Conservation (phyloP, 1,140 invertebrate genomes). For the Drosophila trapezifrons region DNA sequence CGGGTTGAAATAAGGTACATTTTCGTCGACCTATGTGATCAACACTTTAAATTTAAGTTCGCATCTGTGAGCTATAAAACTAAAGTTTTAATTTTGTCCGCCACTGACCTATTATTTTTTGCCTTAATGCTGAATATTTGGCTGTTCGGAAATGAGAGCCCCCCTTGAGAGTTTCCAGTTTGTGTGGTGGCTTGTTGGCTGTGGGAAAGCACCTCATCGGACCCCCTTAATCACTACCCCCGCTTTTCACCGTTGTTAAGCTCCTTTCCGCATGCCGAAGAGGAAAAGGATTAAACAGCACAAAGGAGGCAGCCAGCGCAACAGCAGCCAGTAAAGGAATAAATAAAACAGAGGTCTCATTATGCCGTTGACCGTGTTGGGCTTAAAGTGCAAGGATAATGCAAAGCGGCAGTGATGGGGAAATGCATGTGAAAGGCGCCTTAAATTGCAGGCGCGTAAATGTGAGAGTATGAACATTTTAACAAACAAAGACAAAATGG, state of each 20-base stretch:
- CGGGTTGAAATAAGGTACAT: no score
- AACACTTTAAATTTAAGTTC: no score
- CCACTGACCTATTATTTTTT: conserved; percentile 4
- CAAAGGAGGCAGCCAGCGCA: conserved; percentile 35
- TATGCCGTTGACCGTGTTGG: conserved; percentile 51
- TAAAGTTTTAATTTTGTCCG: not conserved
- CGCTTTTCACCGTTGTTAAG: conserved; percentile 6
- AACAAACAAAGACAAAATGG: conserved; percentile 30
- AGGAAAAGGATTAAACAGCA: conserved; percentile 56
- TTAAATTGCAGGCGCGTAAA: conserved; percentile 35
- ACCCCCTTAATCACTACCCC: conserved; percentile 10
- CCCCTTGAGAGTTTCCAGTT: conserved; percentile 33
- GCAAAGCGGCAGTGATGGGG: conserved; percentile 26
- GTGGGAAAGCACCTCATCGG: conserved; percentile 13
- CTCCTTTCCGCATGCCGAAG: conserved; percentile 18
- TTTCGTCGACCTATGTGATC: no score
- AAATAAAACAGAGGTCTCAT: conserved; percentile 51
- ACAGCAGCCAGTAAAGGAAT: conserved; percentile 43
- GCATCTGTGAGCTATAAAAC: not conserved
- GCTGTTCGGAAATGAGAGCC: not conserved
- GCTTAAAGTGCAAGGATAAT: conserved; percentile 49
- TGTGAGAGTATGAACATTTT: conserved; percentile 54
- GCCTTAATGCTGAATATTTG: conserved; percentile 6
- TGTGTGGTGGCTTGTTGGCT: conserved; percentile 1
- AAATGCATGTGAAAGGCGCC: conserved; percentile 30